A percentile compares a stretch with the other conserved stretches of the same genome.
Evolutionary conservation across 2,888 invertebrate genomes (phyloP).

Genomic region (Ophion ellenae): DNA sequence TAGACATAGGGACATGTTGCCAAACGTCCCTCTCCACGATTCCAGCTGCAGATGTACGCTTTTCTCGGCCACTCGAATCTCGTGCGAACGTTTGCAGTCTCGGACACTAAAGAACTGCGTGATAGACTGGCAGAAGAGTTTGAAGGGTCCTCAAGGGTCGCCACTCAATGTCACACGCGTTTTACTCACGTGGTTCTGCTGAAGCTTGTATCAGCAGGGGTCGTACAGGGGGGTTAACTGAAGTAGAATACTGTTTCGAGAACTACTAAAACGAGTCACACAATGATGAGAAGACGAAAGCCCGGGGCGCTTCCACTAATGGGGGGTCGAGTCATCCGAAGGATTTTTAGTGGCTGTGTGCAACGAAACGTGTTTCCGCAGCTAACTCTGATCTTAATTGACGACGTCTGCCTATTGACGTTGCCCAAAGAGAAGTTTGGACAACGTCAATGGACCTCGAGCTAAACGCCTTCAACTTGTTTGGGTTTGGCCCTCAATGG

Average conservation of each 20-base stretch:
- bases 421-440: too few species aligned
- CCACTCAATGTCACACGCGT: constrained; percentile 60
- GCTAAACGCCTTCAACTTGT: neutral
- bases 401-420: too few species aligned
- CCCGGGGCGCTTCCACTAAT: constrained; percentile 71
- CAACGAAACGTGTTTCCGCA: too few species aligned
- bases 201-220: constrained; percentile 39
- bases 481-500: neutral
- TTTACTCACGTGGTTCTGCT: constrained; percentile 25
- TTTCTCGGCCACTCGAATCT: constrained; percentile 54
- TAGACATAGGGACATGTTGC: too few species aligned
- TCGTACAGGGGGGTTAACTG: constrained; percentile 5
- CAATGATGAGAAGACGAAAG: constrained; percentile 70
- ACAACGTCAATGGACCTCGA: too few species aligned
- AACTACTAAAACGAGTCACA: constrained; percentile 70
- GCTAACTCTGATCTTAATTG: too few species aligned
- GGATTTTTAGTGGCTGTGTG: too few species aligned
- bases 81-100: constrained; percentile 62
- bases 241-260: constrained; percentile 38
- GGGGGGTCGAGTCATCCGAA: constrained; percentile 48
- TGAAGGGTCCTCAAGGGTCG: constrained; percentile 50
- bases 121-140: constrained; percentile 30
- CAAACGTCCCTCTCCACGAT: neutral
- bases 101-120: constrained; percentile 48
- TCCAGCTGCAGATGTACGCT: constrained; percentile 48